Conservation (phyloP, 2,113 vertebrate species). For the Bubalus kerabau region DNA sequence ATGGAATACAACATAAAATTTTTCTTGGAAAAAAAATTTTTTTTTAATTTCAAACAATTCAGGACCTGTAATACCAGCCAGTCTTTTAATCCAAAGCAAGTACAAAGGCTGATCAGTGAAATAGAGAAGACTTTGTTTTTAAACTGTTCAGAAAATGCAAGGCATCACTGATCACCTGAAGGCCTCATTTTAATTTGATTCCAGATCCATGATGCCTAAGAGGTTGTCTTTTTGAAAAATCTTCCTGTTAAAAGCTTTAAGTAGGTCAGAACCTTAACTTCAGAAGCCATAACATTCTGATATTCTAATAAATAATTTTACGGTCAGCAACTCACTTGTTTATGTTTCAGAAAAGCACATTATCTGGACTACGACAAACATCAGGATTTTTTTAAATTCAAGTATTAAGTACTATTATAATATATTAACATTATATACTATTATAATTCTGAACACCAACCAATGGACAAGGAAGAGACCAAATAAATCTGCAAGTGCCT, state of each 20-base stretch:
- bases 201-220: constrained; percentile 36
- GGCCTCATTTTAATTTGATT: constrained; percentile 54
- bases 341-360: constrained; percentile 68
- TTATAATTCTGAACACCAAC: constrained; percentile 55
- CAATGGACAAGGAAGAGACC: constrained; percentile 30
- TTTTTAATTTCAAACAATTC: constrained; percentile 43
- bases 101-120: constrained; percentile 26
- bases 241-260: constrained; percentile 49
- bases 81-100: constrained; percentile 25
- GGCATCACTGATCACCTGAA: constrained; percentile 4
- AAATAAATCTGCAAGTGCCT: constrained; percentile 58
- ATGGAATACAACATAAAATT: neutral
- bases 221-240: constrained; percentile 51
- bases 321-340: constrained; percentile 74
- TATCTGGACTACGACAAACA: constrained; percentile 56
- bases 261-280: constrained; percentile 61
- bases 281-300: constrained; percentile 32
- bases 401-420: constrained; percentile 33
- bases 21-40: constrained; percentile 47
- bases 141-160: constrained; percentile 59
- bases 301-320: constrained; percentile 42
- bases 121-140: constrained; percentile 58
- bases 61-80: neutral
- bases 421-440: neutral
- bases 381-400: neutral